These are phyloP conservation scores for Eugnorisma glareosa DNA, from an alignment of 2,888 invertebrate genomes.

Conservation along the genomic window DNA sequence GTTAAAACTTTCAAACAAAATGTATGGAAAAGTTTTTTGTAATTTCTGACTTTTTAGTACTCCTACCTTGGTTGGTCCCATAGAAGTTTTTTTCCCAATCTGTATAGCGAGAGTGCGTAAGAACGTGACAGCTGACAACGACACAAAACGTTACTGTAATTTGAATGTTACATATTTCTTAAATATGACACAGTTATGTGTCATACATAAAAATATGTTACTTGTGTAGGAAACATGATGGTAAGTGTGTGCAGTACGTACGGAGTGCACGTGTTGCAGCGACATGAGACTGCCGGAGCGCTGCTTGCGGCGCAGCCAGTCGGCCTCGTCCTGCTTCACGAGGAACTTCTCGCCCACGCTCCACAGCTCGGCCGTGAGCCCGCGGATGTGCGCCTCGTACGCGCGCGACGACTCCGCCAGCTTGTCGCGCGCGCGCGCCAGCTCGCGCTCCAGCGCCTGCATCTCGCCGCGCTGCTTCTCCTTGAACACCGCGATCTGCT, in stretches of 20 bases:
- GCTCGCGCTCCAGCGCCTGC: conserved; percentile 84
- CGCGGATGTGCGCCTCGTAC: conserved; percentile 84
- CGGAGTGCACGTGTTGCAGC: conserved; percentile 86
- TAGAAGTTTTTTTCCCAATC: no score
- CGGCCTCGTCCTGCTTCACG: conserved; percentile 90
- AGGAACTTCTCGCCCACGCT: conserved; percentile 91
- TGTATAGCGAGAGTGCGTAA: not conserved
- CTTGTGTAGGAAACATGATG: not conserved
- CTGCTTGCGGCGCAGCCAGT: conserved; percentile 85
- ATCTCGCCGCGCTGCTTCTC: conserved; percentile 90
- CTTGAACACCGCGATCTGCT: conserved; percentile 90
- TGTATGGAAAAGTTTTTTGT: no score
- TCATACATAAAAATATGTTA: not conserved
- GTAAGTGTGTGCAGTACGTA: conserved; percentile 64
- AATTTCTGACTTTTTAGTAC: no score
- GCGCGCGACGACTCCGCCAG: conserved; percentile 79
- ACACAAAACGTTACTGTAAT: conserved; percentile 3
- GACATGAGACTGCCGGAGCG: conserved; percentile 86
- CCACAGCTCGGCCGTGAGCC: conserved; percentile 91
- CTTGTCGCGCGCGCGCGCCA: conserved; percentile 90
- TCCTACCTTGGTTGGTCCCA: no score
- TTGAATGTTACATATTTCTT: no score
- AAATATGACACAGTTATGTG: no score
- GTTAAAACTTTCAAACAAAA: no score
- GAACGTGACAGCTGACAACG: not conserved